Evolutionary conservation across 2,113 vertebrate species (phyloP).

Genomic region (Geococcyx californianus): DNA sequence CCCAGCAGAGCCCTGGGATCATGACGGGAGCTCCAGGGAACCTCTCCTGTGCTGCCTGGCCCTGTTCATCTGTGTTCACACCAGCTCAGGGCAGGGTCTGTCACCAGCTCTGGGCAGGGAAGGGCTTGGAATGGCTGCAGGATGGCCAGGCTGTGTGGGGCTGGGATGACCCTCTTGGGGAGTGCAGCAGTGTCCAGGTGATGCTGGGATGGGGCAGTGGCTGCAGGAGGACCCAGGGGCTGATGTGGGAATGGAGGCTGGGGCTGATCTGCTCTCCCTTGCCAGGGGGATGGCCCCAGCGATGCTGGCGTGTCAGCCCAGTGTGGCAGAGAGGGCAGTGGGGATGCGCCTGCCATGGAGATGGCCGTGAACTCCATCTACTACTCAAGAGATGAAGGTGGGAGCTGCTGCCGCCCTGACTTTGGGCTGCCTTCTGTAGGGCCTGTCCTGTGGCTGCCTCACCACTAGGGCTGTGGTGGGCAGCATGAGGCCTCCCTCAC

Average conservation of each 20-base stretch:
- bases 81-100: neutral
- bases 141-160: neutral
- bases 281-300: constrained; percentile 55
- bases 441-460: neutral
- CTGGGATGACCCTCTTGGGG: accelerated
- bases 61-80: accelerated
- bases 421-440: accelerated
- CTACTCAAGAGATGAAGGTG: constrained; percentile 90
- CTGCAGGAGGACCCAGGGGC: neutral
- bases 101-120: accelerated
- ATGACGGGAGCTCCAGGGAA: neutral
- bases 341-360: constrained; percentile 70
- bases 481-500: neutral
- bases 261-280: neutral
- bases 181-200: neutral
- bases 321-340: neutral
- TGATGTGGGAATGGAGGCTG: neutral
- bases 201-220: neutral
- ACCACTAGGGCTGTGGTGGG: accelerated
- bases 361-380: constrained; percentile 97
- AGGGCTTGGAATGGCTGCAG: neutral
- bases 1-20: neutral
- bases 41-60: neutral
- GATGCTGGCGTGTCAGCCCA: neutral
- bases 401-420: neutral